phyloP scores from a whole-genome alignment of 2,797 vertebrate genomes.

The Darevskia mixta region DNA sequence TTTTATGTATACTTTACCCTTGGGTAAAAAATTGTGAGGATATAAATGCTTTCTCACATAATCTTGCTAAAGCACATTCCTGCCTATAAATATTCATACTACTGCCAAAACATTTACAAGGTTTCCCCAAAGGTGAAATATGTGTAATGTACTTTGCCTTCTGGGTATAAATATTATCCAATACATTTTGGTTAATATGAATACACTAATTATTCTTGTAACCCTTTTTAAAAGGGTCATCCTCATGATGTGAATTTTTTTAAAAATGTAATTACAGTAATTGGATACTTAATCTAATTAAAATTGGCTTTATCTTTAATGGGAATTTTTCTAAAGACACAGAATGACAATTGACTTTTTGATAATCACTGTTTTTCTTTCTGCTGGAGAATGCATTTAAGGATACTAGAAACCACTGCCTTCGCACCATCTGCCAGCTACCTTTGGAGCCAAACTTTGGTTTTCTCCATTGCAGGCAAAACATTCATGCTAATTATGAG shows the following conservation, averaged over 20 bases:
- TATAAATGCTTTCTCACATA: conserved; percentile 84
- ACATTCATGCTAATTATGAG: conserved; percentile 44
- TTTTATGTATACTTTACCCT: conserved; percentile 84
- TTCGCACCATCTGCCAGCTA: conserved; percentile 45
- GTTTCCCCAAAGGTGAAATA: conserved; percentile 86
- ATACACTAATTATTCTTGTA: conserved; percentile 87
- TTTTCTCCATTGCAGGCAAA: conserved; percentile 54
- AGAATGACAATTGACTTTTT: conserved; percentile 85
- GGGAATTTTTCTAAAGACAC: conserved; percentile 84
- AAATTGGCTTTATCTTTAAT: conserved; percentile 87
- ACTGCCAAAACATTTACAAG: conserved; percentile 83
- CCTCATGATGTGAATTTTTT: conserved; percentile 85
- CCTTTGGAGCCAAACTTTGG: conserved; percentile 47
- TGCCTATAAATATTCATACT: conserved; percentile 86
- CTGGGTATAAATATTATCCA: conserved; percentile 86
- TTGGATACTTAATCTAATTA: conserved; percentile 89
- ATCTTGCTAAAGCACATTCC: conserved; percentile 82
- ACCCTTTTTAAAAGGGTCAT: conserved; percentile 86
- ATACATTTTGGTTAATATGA: conserved; percentile 87
- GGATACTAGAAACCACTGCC: conserved; percentile 52
- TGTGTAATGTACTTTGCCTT: conserved; percentile 84
- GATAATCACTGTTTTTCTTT: conserved; percentile 82
- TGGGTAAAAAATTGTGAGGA: conserved; percentile 83
- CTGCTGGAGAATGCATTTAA: conserved; percentile 73
- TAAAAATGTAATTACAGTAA: conserved; percentile 87